Conservation (phyloP, 2,888 invertebrate species). For the Camponotus fellah region DNA sequence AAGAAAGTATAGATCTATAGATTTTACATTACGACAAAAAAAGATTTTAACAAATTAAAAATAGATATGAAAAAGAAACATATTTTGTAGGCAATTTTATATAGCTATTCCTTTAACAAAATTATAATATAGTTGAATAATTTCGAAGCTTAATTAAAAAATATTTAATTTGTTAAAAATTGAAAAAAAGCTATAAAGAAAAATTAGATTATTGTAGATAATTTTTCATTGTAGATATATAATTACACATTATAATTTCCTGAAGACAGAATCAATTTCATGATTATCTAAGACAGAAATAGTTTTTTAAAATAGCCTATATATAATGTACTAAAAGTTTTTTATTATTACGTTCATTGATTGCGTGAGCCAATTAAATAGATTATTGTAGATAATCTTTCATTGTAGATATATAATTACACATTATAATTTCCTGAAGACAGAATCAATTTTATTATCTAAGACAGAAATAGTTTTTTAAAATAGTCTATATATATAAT, state of each 20-base stretch:
- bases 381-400: too few species aligned
- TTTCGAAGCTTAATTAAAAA: not conserved
- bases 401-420: not conserved
- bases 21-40: not conserved
- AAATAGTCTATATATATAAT: not conserved
- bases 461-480: not conserved
- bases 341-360: not conserved
- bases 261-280: not conserved
- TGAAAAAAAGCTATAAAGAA: not conserved
- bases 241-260: not conserved
- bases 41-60: not conserved
- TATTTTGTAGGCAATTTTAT: not conserved
- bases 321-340: not conserved
- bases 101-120: not conserved
- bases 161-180: not conserved
- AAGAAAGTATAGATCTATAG: not conserved
- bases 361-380: not conserved
- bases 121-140: not conserved
- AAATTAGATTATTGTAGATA: too few species aligned
- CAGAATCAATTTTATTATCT: not conserved
- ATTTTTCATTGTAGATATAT: too few species aligned
- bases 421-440: not conserved
- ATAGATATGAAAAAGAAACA: not conserved
- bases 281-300: not conserved
- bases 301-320: not conserved